Percentiles rank a stretch among this genome's conserved stretches.
Conservation (phyloP, 1,140 invertebrate species). For the Dryas iulia region DNA sequence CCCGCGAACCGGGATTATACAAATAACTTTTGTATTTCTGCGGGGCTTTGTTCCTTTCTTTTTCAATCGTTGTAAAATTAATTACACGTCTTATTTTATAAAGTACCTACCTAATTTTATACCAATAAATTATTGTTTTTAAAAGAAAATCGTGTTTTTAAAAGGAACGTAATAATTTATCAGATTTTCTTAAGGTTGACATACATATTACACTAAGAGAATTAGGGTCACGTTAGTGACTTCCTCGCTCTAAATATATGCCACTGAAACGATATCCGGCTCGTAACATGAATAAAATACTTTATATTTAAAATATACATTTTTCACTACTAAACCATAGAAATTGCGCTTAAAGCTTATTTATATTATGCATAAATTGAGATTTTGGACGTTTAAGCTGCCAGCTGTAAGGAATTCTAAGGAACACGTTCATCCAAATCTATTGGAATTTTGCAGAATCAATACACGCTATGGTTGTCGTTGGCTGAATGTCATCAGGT, state of each 20-base stretch:
- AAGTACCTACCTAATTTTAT: not conserved
- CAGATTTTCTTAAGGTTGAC: not conserved
- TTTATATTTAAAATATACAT: not conserved
- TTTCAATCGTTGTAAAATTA: no score
- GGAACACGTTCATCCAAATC: not conserved
- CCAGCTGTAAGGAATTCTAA: not conserved
- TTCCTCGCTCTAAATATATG: constrained; percentile 16
- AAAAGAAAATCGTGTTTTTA: not conserved
- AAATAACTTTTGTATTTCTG: no score
- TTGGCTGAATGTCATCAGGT: constrained; percentile 34
- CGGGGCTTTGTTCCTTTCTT: not conserved
- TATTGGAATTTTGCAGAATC: constrained; percentile 29
- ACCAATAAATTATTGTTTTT: not conserved
- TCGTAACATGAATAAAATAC: not conserved
- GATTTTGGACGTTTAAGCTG: not conserved
- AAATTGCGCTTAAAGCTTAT: not conserved
- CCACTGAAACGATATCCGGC: constrained; percentile 11
- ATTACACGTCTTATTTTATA: no score
- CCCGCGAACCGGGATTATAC: not conserved
- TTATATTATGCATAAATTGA: not conserved
- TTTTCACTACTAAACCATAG: not conserved
- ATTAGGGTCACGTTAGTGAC: constrained; percentile 21
- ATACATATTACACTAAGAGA: constrained; percentile 13
- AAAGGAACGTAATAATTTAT: not conserved
- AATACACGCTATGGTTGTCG: constrained; percentile 34